Conservation (phyloP, 2,888 invertebrate genomes). For the Epiblema foenella region DNA sequence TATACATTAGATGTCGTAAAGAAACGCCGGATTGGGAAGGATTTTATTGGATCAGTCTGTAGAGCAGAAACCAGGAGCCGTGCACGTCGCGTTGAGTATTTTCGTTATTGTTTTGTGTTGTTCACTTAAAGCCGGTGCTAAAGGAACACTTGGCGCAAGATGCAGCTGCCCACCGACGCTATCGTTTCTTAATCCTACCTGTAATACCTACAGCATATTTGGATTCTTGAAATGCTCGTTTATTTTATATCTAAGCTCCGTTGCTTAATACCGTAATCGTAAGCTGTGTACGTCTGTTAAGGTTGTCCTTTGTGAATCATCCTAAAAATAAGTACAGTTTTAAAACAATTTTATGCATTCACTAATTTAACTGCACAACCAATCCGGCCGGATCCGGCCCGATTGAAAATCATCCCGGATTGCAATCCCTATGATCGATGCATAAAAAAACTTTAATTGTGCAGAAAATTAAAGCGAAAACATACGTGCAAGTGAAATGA, state of each 20-base stretch:
- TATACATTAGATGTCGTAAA: constrained; percentile 44
- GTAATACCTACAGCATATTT: neutral
- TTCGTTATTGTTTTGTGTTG: constrained; percentile 38
- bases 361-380: no score
- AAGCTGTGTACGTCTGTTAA: no score
- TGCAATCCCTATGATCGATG: no score
- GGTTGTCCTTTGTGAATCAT: no score
- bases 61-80: constrained; percentile 45
- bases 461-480: no score
- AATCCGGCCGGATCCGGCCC: no score
- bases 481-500: no score
- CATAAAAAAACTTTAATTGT: no score
- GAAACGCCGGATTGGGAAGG: constrained; percentile 44
- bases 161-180: neutral
- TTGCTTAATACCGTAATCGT: neutral
- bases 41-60: constrained; percentile 47
- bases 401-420: no score
- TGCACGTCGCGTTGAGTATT: constrained; percentile 36
- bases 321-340: no score
- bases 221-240: neutral
- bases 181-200: constrained; percentile 1
- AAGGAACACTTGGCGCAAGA: constrained; percentile 20
- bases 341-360: no score
- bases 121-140: constrained; percentile 24
- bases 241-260: neutral